These are phyloP conservation scores for Siderastrea siderea DNA, from an alignment of 92 coral and sea anemone species.

Conservation along the genomic window DNA sequence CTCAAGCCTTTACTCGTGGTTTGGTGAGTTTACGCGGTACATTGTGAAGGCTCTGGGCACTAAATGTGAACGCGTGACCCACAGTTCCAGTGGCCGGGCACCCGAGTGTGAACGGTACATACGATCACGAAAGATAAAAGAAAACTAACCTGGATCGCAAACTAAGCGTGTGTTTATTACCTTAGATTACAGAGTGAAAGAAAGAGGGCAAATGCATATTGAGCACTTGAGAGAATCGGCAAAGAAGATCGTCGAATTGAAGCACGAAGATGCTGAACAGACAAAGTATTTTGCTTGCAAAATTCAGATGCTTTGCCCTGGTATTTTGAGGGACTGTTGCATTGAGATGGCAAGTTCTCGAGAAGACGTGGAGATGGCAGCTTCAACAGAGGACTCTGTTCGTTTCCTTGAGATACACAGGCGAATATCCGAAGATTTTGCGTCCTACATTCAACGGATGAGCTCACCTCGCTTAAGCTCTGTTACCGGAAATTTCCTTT, in stretches of 20 bases:
- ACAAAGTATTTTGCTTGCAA: neutral
- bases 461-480: neutral
- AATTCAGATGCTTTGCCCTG: neutral
- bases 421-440: neutral
- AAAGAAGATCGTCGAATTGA: neutral
- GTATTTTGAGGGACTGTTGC: constrained; percentile 3
- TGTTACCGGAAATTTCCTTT: neutral
- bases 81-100: too few species aligned
- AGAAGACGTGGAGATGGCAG: neutral
- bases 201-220: constrained; percentile 28
- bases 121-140: neutral
- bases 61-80: too few species aligned
- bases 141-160: neutral
- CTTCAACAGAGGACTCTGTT: neutral
- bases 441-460: neutral
- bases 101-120: too few species aligned
- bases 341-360: constrained; percentile 11
- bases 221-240: constrained; percentile 16
- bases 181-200: constrained; percentile 8
- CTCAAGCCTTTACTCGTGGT: too few species aligned
- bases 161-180: neutral
- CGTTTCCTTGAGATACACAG: neutral
- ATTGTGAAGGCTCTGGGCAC: too few species aligned
- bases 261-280: neutral
- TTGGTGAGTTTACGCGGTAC: too few species aligned